Evolutionary conservation across 2,888 invertebrate genomes (phyloP), one percentile per base, ranked within the genome.

Genomic region (Sphaeridia pumilis): DNA sequence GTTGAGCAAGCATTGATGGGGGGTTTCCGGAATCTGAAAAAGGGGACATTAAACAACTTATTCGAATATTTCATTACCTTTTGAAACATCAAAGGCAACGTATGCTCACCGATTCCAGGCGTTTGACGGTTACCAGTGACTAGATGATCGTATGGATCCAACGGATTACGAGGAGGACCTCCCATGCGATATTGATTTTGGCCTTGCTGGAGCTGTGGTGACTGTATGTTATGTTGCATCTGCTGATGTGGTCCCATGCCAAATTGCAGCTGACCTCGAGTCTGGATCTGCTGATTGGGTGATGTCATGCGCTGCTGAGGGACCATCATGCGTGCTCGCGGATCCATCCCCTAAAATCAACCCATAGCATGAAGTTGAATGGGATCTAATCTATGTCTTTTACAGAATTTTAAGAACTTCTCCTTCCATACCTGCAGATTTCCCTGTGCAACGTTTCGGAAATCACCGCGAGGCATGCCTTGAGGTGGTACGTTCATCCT

Each of bases 301-400:
- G 63, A 58, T 20, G 65, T 58, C 36, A 65, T 58, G 17, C 59
- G 61, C 48, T 60, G 64, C 36, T 61, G 62, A 52, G 65, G 76
- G 46, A 78, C 63, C 47, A 78, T 67, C 65, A 78, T 69, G 59
- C 77, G 69, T 58, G 75, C 74, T 56, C 78, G 71, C 20, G 75
- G 73, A 67, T 78, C 78, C 38, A 76, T 67, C 24, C 71, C 71
- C 63, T 55, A 14, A n/a, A 36, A 45, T 25, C 52, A 31, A n/a
- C n/a, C n/a, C n/a, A n/a, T n/a, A n/a, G n/a, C n/a, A n/a, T n/a
- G n/a, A n/a, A n/a, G n/a, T n/a, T n/a, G n/a, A n/a, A n/a, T n/a
- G n/a, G n/a, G n/a, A n/a, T n/a, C n/a, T 31, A 14, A 31, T 31
- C 31, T 14, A 10, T 31, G 31, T 10, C 31, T 7, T 7, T 31